Evolutionary conservation across 1,140 invertebrate genomes (phyloP), one percentile per base, ranked within the genome.

Genomic region (Solenopsis fugax): DNA sequence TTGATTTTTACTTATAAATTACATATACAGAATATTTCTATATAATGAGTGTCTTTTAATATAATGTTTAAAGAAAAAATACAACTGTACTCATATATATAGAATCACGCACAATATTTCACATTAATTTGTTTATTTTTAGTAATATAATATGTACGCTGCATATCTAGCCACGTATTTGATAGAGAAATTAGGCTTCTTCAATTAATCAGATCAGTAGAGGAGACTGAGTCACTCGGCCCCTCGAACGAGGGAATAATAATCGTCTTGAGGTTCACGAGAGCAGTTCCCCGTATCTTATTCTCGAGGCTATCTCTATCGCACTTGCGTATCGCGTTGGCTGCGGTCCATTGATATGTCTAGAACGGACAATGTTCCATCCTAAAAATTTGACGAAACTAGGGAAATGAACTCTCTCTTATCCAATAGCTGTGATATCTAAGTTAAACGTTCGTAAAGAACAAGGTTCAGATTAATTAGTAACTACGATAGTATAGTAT

Each of bases 181-280:
- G 89, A 92, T 87, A 86, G 9, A 65, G 86, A 93, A 93, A 93
- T 93, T 93, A 92, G 82, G 85, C 88, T 81, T 84, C 87, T 90
- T 87, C 89, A 92, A 93, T 93, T 92, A 91, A 85, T 76, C 72
- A 88, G 87, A 45, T 65, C 21, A 54, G 56, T 54, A 86, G 65
- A 69, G 78, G n/a, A 85, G 87, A 87, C 72, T 81, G 84, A 88
- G 85, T 76, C 81, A 80, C 54, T 69, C 76, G 87, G 34, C 69
- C 34, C 12, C 41, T 56, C 67, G 64, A 58, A 81, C 64, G 34
- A 58, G 54, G 76, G 89, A 76, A 80, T 85, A 87, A 89, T 89
- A 84, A 75, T 41, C 58, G 67, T 87, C 69, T 88, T 87, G 56
- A 87, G 48, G 56, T 89, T 75, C n/a, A 16, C 12, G 48, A 65